Evolutionary conservation across 2,113 vertebrate genomes (phyloP).

Genomic region (Petaurus breviceps): DNA sequence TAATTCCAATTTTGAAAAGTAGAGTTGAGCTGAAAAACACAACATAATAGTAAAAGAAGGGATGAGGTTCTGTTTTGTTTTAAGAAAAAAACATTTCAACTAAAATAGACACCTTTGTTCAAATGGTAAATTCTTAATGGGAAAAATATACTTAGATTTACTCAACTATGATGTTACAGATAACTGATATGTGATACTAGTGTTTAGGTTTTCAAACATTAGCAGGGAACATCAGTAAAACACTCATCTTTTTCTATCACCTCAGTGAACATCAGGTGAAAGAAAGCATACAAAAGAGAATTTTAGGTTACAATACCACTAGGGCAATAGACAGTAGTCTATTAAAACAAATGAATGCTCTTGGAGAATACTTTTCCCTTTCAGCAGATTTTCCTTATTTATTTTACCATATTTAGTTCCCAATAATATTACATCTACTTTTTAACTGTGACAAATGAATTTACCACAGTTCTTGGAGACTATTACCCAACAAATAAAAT

Average conservation of each 20-base stretch:
- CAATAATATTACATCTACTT: neutral
- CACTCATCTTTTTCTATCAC: neutral
- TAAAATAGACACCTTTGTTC: conserved; percentile 49
- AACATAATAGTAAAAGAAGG: conserved; percentile 70
- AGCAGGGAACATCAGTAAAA: neutral
- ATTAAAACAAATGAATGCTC: neutral
- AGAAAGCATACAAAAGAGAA: neutral
- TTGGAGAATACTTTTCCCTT: neutral
- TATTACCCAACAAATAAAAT: conserved; percentile 1
- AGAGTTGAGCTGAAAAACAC: conserved; percentile 90
- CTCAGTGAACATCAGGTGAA: neutral
- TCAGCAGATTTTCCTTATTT: neutral
- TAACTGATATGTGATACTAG: neutral
- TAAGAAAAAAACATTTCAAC: neutral
- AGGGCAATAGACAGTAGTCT: neutral
- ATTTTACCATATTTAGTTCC: neutral
- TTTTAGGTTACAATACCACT: neutral
- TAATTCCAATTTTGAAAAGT: conserved; percentile 93
- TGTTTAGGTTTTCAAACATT: neutral
- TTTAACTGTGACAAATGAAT: neutral
- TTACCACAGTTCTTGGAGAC: neutral
- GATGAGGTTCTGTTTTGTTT: conserved; percentile 22
- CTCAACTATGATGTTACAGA: neutral
- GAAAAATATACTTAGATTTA: conserved; percentile 9
- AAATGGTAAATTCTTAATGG: conserved; percentile 46